Base-by-base conservation (phyloP, 2,113 vertebrate species). In the Lagopus muta region DNA sequence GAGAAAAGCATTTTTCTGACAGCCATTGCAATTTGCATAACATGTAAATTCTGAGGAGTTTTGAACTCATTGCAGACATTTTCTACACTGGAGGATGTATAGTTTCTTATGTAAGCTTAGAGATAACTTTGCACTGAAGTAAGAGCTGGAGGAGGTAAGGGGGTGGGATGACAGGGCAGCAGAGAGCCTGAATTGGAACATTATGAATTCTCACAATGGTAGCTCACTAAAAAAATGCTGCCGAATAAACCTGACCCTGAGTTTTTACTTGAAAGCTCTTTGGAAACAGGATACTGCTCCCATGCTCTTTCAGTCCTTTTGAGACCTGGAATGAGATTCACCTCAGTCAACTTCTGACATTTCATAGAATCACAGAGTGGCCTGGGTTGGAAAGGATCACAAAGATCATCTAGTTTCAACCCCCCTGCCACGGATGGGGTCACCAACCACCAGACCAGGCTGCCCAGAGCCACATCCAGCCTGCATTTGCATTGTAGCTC, bases 201-300 rank as follows among this genome's bases (percentile, higher is more conserved):
- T 70, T 88, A 66, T 30, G 92, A 88, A 82, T 91, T 93, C 72
- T 93, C 65, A 80, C 87, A 79, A 57, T 91, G 60, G 89, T 94
- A 94, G 72, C 91, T 94, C 86, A 95, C 87, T 94, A 72, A 94
- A 92, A 92, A 92, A 81, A 58, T 69, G 82, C 61, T 92, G 73
- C 61, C 96, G 95, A 90, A 94, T 73, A 97, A 91, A 94, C 74
- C 76, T 95, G 93, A 93, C 94, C 71, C 24, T 5, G 28, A 74
- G 36, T 47, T 91, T 86, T 91, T 28, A 47, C 82, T 89, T 94
- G 76, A 88, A 94, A 96, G 65, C 73, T 91, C 67, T 93, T 86
- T 88, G 91, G 94, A 93, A 97, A 90, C 91, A 84, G 82, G 65
- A 81, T 83, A 67, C 65, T 92, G 69, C 82, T 95, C 89, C 79